Base-by-base conservation (phyloP, 2,113 vertebrate genomes). In the Heterotilapia buettikoferi region DNA sequence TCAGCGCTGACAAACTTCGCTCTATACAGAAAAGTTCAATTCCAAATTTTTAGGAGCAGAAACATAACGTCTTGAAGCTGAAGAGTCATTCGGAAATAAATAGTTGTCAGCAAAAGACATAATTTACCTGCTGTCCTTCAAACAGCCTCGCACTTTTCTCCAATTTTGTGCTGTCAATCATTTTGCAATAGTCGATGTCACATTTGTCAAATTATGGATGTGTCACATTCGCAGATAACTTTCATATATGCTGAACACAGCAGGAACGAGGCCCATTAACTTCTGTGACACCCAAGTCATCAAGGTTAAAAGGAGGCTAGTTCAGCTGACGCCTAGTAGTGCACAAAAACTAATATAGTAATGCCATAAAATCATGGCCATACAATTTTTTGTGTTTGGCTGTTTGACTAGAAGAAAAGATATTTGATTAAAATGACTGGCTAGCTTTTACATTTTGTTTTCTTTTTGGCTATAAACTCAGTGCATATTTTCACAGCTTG, bases 131-230 rank as follows among this genome's bases (percentile, higher is more conserved):
- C 93, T 71, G 87, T 90, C 93, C 89, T 81, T 94, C 93, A 92
- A 83, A 85, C 56, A 79, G 40, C 76, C 88, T 87, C 18, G 19
- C 82, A 79, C 90, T 93, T 90, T 92, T 63, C 56, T 82, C 83
- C 88, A 90, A 93, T 94, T 91, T 93, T 31, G 61, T 76, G 84
- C 91, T 90, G 93, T 92, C 95, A 92, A 16, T 96, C 94, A 94
- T 57, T 83, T 24, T 24, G 82, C 47, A 52, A 79, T 57, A 16
- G 71, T 66, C 19, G 76, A 88, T 54, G 92, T 93, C 90, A 63
- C 80, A 87, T 87, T 89, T 83, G 85, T 57, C 9, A 84, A 76
- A 87, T 93, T 93, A 93, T 88, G 84, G 92, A 94, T 88, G 18
- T 86, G 47, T 92, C 63, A 86, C 59, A 83, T 81, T 40, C 56